These are phyloP conservation scores for Salvelinus fontinalis DNA, from an alignment of 2,113 vertebrate genomes.

Conservation along the genomic window DNA sequence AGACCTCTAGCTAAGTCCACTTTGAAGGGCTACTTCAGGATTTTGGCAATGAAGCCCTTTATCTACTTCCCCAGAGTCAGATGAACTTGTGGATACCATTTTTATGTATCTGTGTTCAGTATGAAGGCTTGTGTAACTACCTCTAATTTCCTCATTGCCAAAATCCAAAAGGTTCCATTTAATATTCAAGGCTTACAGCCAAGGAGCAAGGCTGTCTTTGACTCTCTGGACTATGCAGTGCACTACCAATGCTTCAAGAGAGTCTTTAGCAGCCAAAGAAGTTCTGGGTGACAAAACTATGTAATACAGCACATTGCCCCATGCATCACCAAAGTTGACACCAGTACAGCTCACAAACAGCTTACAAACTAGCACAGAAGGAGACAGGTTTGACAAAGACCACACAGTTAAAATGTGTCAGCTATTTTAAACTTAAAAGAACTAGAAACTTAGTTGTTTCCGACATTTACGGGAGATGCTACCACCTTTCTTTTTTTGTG, in stretches of 20 bases:
- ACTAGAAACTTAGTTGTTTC: not conserved
- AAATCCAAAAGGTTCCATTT: not conserved
- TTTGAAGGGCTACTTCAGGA: conserved; percentile 10
- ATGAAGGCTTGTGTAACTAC: too few species aligned
- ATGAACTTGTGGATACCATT: too few species aligned
- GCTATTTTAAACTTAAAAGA: too few species aligned
- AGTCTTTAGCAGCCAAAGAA: not conserved
- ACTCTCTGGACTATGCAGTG: not conserved
- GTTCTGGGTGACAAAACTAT: not conserved
- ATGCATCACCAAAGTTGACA: not conserved
- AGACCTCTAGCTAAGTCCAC: conserved; percentile 27
- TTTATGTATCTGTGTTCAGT: too few species aligned
- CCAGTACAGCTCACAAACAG: not conserved
- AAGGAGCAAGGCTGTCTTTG: not conserved
- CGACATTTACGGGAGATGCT: too few species aligned
- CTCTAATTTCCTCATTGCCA: too few species aligned
- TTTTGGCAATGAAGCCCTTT: too few species aligned
- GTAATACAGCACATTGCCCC: not conserved
- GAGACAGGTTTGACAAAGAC: too few species aligned
- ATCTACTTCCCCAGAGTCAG: too few species aligned
- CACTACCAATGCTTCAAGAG: not conserved
- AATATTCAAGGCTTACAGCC: conserved; percentile 21
- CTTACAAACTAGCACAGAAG: too few species aligned
- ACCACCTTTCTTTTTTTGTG: not conserved
- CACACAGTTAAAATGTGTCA: not conserved